Evolutionary conservation across 2,888 invertebrate genomes (phyloP), one percentile per base, ranked within the genome.

Genomic region (Melinopterus prodromus): DNA sequence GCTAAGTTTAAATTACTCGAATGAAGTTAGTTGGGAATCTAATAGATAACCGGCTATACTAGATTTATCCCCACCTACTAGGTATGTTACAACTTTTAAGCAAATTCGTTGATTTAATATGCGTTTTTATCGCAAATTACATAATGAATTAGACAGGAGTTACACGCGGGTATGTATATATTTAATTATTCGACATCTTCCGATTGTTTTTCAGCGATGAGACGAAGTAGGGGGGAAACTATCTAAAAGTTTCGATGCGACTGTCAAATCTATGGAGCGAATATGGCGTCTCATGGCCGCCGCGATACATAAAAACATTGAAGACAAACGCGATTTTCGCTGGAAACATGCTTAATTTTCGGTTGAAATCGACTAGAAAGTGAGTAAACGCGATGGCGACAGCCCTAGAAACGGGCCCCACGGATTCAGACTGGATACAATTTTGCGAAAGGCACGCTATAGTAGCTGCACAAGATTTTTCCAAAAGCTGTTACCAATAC

Each of bases 391-490:
- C 78, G 78, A 88, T 88, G 88, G 87, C 88, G 82, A 81, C 86
- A 69, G 87, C 87, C 37, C 80, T 84, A 70, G 88, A 87, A 79
- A 82, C 86, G 74, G 84, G 84, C 14, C 84, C 81, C 38, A 91
- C 91, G 89, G 92, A 92, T 87, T 92, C 92, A 86, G 93, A 92
- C 84, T 96, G 96, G 96, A 92, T 93, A 87, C 95, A 96, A 89
- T 95, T 96, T 89, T 96, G 96, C 90, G 96, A 96, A 89, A 93
- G 96, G 88, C 97, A 97, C 90, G 96, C 96, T 81, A 93, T 93
- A 86, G 92, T 94, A 81, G 95, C 97, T 80, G 96, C 96, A 81
- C 94, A 95, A 86, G 96, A 97, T 90, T 97, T 98, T 90, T 96
- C 97, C 85, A 95, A 95, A 90, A 95, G 95, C 86, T 96, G 96